Evolutionary conservation across 2,888 invertebrate species (phyloP).

Genomic region (Leptinotarsa rubiginosa): DNA sequence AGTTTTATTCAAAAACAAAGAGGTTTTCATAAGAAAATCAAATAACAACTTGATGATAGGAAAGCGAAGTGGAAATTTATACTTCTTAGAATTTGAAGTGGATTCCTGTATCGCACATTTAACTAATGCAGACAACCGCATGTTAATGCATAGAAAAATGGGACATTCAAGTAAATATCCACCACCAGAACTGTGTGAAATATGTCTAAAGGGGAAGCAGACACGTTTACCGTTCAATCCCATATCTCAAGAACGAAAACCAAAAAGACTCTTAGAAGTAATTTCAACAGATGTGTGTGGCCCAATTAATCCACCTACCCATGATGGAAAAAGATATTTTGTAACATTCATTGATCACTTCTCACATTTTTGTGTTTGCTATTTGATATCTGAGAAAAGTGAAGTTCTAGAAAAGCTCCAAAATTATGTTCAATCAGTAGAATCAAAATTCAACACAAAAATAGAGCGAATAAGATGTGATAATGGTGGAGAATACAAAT

Average conservation of each 20-base stretch:
- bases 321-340: slow-evolving; percentile 38
- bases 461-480: background rate
- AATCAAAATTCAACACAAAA: slow-evolving; percentile 23
- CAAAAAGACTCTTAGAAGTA: slow-evolving; percentile 32
- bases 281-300: slow-evolving; percentile 39
- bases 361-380: slow-evolving; percentile 27
- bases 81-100: slow-evolving; percentile 9
- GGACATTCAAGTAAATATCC: slow-evolving; percentile 31
- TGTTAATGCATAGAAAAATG: slow-evolving; percentile 29
- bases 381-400: slow-evolving; percentile 31
- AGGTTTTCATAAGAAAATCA: slow-evolving; percentile 23
- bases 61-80: slow-evolving; percentile 22
- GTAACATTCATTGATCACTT: slow-evolving; percentile 40
- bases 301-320: slow-evolving; percentile 32
- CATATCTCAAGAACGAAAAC: slow-evolving; percentile 28
- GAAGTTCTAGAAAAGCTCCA: slow-evolving; percentile 33
- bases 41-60: slow-evolving; percentile 8
- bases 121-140: too few species aligned
- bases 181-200: slow-evolving; percentile 23
- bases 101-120: too few species aligned
- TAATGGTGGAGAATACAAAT: too few species aligned
- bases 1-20: slow-evolving; percentile 17
- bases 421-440: slow-evolving; percentile 26
- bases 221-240: slow-evolving; percentile 10
- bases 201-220: slow-evolving; percentile 33